These are phyloP conservation scores for Holacanthella duospinosa DNA, from an alignment of 2,888 invertebrate species.

Conservation along the genomic window DNA sequence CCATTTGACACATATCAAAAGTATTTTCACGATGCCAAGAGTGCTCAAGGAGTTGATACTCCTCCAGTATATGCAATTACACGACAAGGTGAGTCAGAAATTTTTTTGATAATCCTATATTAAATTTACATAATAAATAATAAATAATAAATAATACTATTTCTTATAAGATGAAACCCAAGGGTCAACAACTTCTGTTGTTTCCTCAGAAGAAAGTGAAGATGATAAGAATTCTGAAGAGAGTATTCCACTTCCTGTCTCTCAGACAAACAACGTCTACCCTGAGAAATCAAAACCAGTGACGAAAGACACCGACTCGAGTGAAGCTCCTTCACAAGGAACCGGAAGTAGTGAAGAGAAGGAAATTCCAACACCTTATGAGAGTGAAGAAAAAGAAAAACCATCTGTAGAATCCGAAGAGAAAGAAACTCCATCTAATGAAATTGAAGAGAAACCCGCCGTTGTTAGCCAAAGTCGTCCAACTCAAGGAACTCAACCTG, in stretches of 20 bases:
- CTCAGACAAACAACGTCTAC: not conserved
- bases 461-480: not conserved
- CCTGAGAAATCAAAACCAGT: not conserved
- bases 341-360: not conserved
- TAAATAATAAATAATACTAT: not conserved
- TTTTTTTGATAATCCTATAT: too few relatives aligned
- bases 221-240: not conserved
- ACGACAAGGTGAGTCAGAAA: not conserved
- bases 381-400: not conserved
- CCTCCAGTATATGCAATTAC: not conserved
- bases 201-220: not conserved
- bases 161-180: not conserved
- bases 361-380: not conserved
- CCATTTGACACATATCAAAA: not conserved
- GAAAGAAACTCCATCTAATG: not conserved
- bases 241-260: not conserved
- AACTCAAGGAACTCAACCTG: not conserved
- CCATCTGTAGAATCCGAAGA: not conserved
- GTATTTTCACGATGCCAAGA: not conserved
- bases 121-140: not conserved
- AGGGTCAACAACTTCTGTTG: not conserved
- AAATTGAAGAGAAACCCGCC: not conserved
- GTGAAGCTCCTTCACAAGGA: not conserved
- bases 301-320: not conserved
- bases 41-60: not conserved